These are phyloP conservation scores for Galerucella pusilla DNA, from an alignment of 2,888 invertebrate species.

Conservation along the genomic window DNA sequence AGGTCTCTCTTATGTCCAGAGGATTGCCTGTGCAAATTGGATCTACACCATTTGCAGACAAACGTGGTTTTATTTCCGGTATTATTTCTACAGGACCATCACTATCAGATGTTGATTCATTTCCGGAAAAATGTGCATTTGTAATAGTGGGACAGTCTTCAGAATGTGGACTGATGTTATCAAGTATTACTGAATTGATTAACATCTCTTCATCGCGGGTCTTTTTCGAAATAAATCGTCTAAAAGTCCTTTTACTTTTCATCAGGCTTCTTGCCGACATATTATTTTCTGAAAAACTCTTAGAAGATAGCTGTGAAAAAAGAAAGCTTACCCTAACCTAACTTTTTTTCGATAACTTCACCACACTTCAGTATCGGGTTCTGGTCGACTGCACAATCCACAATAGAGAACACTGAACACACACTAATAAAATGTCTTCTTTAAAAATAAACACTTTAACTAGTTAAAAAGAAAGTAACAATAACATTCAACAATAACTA, in stretches of 20 bases:
- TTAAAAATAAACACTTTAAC: no score
- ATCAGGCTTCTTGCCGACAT: slow-evolving; percentile 2
- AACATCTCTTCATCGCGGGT: slow-evolving; percentile 29
- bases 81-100: slow-evolving; percentile 29
- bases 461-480: no score
- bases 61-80: slow-evolving; percentile 24
- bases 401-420: no score
- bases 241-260: slow-evolving; percentile 13
- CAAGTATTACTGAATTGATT: slow-evolving; percentile 28
- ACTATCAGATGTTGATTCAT: slow-evolving; percentile 26
- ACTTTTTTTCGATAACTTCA: no score
- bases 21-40: no score
- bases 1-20: no score
- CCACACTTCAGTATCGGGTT: no score
- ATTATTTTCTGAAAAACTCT: not conserved
- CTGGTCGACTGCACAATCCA: no score
- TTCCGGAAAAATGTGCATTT: slow-evolving; percentile 27
- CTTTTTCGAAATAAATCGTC: slow-evolving; percentile 25
- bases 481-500: no score
- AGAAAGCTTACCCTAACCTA: no score
- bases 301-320: no score
- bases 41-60: not conserved
- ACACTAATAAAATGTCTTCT: no score
- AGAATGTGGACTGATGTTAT: slow-evolving; percentile 23
- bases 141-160: slow-evolving; percentile 25